phyloP scores from a whole-genome alignment of 1,140 invertebrate genomes.

The Cherax quadricarinatus region DNA sequence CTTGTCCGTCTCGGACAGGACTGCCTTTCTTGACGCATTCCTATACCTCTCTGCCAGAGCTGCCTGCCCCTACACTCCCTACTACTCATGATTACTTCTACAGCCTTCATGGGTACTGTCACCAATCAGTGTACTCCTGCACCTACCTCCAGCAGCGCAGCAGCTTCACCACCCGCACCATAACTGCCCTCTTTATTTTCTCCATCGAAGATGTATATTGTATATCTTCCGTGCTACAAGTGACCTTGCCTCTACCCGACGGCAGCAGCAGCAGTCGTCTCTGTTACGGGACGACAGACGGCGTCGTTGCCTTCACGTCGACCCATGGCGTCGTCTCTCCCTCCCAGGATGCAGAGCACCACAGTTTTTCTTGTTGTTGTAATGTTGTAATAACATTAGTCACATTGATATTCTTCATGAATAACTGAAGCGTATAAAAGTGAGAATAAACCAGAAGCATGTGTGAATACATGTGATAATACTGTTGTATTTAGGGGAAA shows the following conservation, averaged over 20 bases:
- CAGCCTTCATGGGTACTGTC: background rate
- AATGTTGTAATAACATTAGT: background rate
- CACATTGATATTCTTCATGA: background rate
- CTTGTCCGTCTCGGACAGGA: too few species aligned
- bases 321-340: slow-evolving; percentile 4
- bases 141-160: slow-evolving; percentile 3
- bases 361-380: slow-evolving; percentile 19
- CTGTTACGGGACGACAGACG: background rate
- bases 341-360: background rate
- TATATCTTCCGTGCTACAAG: slow-evolving; percentile 52
- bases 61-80: too few species aligned
- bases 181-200: background rate
- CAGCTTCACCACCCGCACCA: background rate
- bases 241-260: slow-evolving; percentile 44
- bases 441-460: background rate
- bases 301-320: background rate
- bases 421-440: background rate
- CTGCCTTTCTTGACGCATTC: too few species aligned
- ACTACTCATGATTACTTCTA: background rate
- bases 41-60: too few species aligned
- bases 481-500: too few species aligned
- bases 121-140: background rate
- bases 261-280: slow-evolving; percentile 1
- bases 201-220: slow-evolving; percentile 11
- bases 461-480: too few species aligned